A percentile compares a stretch with the other conserved stretches of the same genome.
Evolutionary conservation across 1,140 invertebrate species (phyloP).

Genomic region (roundworm (Caenorhabditis elegans)): WBcel235 BX284606.5:7632001-7632500

Average conservation of each 20-base stretch:
- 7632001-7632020: no score
- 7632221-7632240: not conserved
- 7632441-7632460: not conserved
- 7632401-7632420: not conserved
- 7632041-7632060: not conserved
- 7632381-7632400: not conserved
- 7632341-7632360: not conserved
- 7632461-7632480: not conserved
- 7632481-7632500: not conserved
- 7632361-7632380: not conserved
- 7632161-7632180: not conserved
- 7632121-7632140: not conserved
- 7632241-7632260: not conserved
- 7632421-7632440: slow-evolving; percentile 10
- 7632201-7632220: no score
- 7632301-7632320: not conserved
- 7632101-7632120: not conserved
- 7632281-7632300: not conserved
- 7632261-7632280: not conserved
- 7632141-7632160: not conserved
- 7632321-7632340: not conserved
- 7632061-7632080: not conserved
- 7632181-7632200: not conserved
- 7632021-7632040: not conserved
- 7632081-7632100: not conserved